phyloP scores from a whole-genome alignment of 2,888 invertebrate species.

The Amiota communis region DNA sequence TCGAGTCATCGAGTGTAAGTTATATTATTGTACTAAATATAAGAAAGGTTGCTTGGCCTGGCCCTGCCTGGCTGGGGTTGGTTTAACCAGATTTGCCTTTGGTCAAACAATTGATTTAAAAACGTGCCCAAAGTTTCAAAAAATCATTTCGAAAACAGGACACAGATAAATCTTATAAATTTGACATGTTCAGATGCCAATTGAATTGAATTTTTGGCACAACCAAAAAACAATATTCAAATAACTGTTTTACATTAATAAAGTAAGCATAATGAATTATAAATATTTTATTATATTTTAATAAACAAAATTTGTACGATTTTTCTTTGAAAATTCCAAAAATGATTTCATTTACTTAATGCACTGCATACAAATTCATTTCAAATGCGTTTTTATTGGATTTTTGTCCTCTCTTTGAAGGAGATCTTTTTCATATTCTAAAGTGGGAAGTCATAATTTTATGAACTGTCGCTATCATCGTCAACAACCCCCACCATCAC shows the following conservation, averaged over 20 bases:
- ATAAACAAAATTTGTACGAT: too few relatives aligned
- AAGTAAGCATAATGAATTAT: too few relatives aligned
- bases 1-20: too few relatives aligned
- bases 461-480: slow-evolving; percentile 13
- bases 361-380: slow-evolving; percentile 51
- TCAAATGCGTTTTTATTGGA: slow-evolving; percentile 52
- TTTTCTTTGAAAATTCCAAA: background rate
- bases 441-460: slow-evolving; percentile 50
- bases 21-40: too few relatives aligned
- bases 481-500: background rate
- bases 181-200: too few relatives aligned
- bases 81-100: background rate
- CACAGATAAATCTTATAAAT: slow-evolving; percentile 3
- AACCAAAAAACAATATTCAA: background rate
- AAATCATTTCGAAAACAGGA: background rate
- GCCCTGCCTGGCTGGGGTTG: too few relatives aligned
- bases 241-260: background rate
- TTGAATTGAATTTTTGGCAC: too few relatives aligned
- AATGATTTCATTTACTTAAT: background rate
- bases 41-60: too few relatives aligned
- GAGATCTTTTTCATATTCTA: too few relatives aligned
- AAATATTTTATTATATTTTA: too few relatives aligned
- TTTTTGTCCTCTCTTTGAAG: background rate
- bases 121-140: slow-evolving; percentile 38
- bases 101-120: background rate